These are phyloP conservation scores for Chorisops tibialis DNA, from an alignment of 2,888 invertebrate genomes.

Conservation along the genomic window DNA sequence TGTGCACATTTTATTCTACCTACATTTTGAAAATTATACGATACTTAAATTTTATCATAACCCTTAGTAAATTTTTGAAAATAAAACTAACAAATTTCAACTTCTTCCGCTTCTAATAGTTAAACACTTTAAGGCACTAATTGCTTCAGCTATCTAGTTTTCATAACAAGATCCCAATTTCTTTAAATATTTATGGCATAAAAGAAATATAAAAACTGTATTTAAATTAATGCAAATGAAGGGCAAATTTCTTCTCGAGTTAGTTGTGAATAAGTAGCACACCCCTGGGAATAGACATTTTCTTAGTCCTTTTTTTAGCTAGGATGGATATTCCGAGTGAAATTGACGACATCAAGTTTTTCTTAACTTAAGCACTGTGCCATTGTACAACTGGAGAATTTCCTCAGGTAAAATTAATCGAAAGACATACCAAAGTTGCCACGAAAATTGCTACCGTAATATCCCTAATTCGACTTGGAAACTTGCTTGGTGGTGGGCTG, in stretches of 20 bases:
- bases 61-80: no score
- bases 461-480: neutral
- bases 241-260: slow-evolving; percentile 1
- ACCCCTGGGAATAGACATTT: neutral
- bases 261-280: neutral
- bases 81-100: no score
- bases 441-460: neutral
- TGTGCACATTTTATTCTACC: no score
- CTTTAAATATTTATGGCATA: slow-evolving; percentile 19
- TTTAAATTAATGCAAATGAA: slow-evolving; percentile 17
- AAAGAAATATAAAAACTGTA: slow-evolving; percentile 15
- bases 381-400: neutral
- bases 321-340: no score
- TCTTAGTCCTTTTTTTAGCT: no score
- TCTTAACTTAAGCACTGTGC: neutral
- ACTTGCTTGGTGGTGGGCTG: neutral
- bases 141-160: no score
- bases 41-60: no score
- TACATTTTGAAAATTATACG: no score
- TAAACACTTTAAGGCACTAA: no score
- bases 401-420: slow-evolving; percentile 8
- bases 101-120: no score
- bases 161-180: no score
- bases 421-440: slow-evolving; percentile 4
- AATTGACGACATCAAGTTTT: no score